Evolutionary conservation across 1,140 invertebrate species (phyloP).

Genomic region (Andricus grossulariae): DNA sequence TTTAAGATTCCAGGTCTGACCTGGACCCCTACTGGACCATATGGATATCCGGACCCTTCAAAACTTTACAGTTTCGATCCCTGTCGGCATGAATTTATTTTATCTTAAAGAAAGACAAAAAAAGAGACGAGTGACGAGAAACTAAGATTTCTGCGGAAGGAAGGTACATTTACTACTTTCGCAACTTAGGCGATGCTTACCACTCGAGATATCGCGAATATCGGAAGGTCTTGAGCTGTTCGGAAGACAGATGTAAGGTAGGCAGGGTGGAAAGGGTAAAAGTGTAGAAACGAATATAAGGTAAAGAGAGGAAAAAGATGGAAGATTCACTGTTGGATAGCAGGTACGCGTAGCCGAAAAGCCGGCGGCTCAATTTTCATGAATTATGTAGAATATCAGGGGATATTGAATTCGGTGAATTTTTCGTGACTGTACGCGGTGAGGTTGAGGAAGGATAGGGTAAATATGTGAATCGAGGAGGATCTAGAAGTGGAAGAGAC

Average conservation of each 20-base stretch:
- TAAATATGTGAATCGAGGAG: slow-evolving; percentile 48
- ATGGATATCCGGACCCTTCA: too few species aligned
- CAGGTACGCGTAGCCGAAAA: slow-evolving; percentile 55
- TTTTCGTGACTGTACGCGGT: slow-evolving; percentile 60
- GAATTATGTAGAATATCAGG: slow-evolving; percentile 72
- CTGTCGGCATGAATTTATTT: too few species aligned
- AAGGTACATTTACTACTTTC: not conserved
- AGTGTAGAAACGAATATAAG: slow-evolving; percentile 43
- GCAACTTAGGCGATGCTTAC: slow-evolving; percentile 30
- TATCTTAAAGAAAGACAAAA: too few species aligned
- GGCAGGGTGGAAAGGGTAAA: slow-evolving; percentile 35
- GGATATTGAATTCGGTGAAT: slow-evolving; percentile 71
- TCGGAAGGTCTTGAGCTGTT: slow-evolving; percentile 20
- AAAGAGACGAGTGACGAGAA: not conserved
- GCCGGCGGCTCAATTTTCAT: slow-evolving; percentile 70
- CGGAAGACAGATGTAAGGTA: not conserved
- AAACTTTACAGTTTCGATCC: too few species aligned
- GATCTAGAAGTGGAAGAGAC: slow-evolving; percentile 61
- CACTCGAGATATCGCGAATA: slow-evolving; percentile 5
- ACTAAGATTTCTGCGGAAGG: not conserved
- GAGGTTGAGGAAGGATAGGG: slow-evolving; percentile 41
- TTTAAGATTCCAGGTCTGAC: too few species aligned
- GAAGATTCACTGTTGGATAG: slow-evolving; percentile 39
- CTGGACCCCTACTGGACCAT: too few species aligned
- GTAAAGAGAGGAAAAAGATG: slow-evolving; percentile 25